Evolutionary conservation across 2,113 vertebrate genomes (phyloP), one percentile per base, ranked within the genome.

Genomic region (Triplophysa tibetana): DNA sequence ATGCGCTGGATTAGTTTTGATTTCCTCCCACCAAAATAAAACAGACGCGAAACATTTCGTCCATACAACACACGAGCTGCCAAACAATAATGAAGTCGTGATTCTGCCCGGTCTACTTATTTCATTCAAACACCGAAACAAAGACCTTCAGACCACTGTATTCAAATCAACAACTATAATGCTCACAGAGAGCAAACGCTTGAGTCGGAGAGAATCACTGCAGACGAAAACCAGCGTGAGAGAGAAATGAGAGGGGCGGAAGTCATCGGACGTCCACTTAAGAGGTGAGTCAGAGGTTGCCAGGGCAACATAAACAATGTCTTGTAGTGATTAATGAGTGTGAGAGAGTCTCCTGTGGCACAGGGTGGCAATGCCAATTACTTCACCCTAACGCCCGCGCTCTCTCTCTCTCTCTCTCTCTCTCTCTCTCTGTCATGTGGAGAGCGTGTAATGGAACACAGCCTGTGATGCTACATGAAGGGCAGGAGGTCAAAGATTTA

Each of bases 401-500:
- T 21, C 17, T 29, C 70, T 26, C 23, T 26, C 69, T 33, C 48
- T 50, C 48, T 50, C 48, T 4, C 52, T 38, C 17, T 29, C 70
- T 26, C 23, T 26, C 69, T 69, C 19, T 78, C 64, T 68, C 52
- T 54, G 26, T 60, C 33, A 65, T 24, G 65, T 24, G 17, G 3
- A 77, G 62, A 61, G 45, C 0, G 41, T 29, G 61, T 41, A 73
- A 68, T 56, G 54, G 38, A 76, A 60, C 61, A 17, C 23, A 63
- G 81, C 79, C 69, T 81, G 67, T 73, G 85, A 74, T 61, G 72
- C 77, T n/a, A 19, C 48, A 81, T 66, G 54, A 66, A 67, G 75
- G 87, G 85, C 83, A 82, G 87, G 81, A 87, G 89, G 87, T 86
- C 79, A 88, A 87, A 83, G 62, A 88, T 89, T 89, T 91, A 91